Base-by-base conservation (phyloP, 2,797 vertebrate genomes). In the Gallinago stenura region DNA sequence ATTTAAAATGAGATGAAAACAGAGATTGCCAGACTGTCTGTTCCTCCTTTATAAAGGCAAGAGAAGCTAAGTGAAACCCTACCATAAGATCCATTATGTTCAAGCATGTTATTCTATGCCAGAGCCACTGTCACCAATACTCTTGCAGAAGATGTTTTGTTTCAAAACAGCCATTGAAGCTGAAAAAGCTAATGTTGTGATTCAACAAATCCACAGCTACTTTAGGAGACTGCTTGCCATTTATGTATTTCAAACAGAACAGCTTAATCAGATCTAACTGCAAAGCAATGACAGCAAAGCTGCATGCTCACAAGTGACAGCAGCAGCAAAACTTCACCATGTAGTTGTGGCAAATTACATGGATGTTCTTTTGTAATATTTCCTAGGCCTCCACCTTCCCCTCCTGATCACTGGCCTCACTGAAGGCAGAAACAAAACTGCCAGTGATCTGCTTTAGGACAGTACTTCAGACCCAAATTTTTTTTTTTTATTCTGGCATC, bases 1-100 rank as follows among this genome's bases (percentile, higher is more conserved):
- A 97, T 89, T 94, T 97, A 93, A 97, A 96, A 96, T 65, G 54
- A 95, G 89, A 90, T 89, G 86, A 91, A 94, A 97, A 96, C 94
- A 96, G 92, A 95, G 94, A 94, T 69, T 94, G 89, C 86, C 83
- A 95, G 87, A 79, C 89, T 89, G 92, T 89, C 92, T 96, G 91
- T 80, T 95, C 61, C 54, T 93, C 56, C 78, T 90, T 77, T 66
- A 58, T 15, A 83, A 80, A 84, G 46, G 14, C 90, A 86, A 26
- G 37, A 84, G 46, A n/a, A 95, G 60, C 68, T 85, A 85, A 89
- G 51, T 87, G 87, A 95, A 97, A 90, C 25, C 10, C 35, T 92
- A 93, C 46, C 71, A 81, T 83, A 83, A 95, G 95, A 94, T 58
- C 81, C 94, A 87, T 77, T 85, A 81, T 20, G 54, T 83, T 97